Conservation (phyloP, 2,888 invertebrate genomes). For the Taenaris catops region DNA sequence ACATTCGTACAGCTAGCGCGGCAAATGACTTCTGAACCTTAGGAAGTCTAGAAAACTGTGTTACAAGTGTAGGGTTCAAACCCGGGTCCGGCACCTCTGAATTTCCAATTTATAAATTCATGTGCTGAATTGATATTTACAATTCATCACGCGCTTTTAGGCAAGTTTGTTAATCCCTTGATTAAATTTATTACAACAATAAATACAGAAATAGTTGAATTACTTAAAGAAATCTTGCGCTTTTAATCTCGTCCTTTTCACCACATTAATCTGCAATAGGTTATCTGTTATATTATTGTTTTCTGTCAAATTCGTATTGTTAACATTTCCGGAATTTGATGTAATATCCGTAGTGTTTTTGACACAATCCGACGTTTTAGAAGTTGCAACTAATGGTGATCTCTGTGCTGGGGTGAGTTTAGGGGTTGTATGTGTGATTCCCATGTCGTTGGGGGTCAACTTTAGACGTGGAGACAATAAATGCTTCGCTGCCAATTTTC, state of each 20-base stretch:
- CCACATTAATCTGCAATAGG: conserved; percentile 88
- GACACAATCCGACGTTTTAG: conserved; percentile 20
- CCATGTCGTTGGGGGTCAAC: conserved; percentile 59
- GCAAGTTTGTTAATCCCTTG: no score
- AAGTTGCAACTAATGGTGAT: conserved; percentile 43
- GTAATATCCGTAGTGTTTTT: conserved; percentile 27
- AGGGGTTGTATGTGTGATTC: conserved; percentile 48
- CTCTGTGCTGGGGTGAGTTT: conserved; percentile 36
- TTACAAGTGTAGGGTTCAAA: no score
- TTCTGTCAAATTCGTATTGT: conserved; percentile 9
- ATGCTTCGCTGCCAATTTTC: conserved; percentile 86
- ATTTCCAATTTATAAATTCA: no score
- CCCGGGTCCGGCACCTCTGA: no score
- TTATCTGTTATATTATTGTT: conserved; percentile 87
- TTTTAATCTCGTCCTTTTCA: conserved; percentile 85
- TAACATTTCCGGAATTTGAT: conserved; percentile 12
- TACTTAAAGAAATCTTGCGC: conserved; percentile 89
- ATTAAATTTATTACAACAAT: neutral
- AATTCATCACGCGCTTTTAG: no score
- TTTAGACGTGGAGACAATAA: conserved; percentile 66
- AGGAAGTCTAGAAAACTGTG: no score
- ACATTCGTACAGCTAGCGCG: no score
- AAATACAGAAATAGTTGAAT: conserved; percentile 1
- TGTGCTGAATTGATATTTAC: no score
- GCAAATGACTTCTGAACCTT: no score